Base-by-base conservation (phyloP, 1,140 invertebrate genomes). In the Lordiphosa mommai region DNA sequence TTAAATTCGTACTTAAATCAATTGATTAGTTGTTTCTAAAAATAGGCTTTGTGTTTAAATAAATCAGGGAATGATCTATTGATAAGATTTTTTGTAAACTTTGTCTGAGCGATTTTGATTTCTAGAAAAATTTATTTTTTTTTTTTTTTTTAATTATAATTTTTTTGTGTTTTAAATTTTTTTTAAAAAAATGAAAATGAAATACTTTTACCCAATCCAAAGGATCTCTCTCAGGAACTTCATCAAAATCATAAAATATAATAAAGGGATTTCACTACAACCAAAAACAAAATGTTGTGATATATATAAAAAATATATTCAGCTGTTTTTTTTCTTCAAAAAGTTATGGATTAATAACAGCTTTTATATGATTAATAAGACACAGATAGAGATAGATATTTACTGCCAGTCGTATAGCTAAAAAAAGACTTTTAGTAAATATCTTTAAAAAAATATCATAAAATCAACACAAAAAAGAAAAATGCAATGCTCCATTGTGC, bases 401-500 rank as follows among this genome's bases (percentile, higher is more conserved):
- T 46, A 56, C 29, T 36, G 34, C 27, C 36, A 41, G 46, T 30
- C 13, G 43, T 40, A 30, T 43, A 41, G 10, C 53, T 57, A 48
- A 32, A 50, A 16, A 17, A 33, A 9, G 55, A 49, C 46, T 17
- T 57, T 50, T 17, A 17, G 47, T 51, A 48, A 44, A 61, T 38
- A 49, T 7, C n/a, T 53, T 13, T 43, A 9, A 51, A 49, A 40
- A 51, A 32, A 38, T 20, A 46, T 14, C 14, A 38, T 20, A 20
- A 53, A 44, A 59, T 34, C 12, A 44, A 43, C 34, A 12, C 50
- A 66, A 65, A 50, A 57, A 33, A 16, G 9, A 50, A 27, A 52
- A 40, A 47, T 51, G 34, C 57, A 57, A 60, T 56, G 52, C 55
- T 69, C 66, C 66, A 60, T 61, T 51, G 36, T 23, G 49, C 61